Percentiles rank a stretch among this genome's conserved stretches.
These are phyloP conservation scores for Zaprionus obscuricornis DNA, from an alignment of 2,888 invertebrate genomes.

Conservation along the genomic window DNA sequence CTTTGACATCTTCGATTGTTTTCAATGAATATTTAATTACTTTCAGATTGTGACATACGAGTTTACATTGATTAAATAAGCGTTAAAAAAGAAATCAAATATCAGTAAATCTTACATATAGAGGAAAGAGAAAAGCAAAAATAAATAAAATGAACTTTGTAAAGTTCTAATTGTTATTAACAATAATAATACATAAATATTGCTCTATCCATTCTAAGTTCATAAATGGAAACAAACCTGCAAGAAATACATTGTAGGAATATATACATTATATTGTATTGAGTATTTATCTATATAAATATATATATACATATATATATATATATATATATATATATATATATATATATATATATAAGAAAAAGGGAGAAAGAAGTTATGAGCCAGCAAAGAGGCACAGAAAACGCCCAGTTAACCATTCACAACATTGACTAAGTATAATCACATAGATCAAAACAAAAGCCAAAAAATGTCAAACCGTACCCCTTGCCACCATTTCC, in stretches of 20 bases:
- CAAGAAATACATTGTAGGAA: too few relatives aligned
- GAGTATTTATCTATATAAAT: conserved; percentile 22
- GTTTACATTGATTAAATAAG: conserved; percentile 47
- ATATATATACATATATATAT: conserved; percentile 16
- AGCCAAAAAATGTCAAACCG: conserved; percentile 19
- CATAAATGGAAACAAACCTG: too few relatives aligned
- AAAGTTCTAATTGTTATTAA: neutral
- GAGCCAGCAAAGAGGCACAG: conserved; percentile 14
- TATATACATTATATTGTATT: too few relatives aligned
- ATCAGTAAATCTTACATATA: neutral
- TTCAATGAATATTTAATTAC: conserved; percentile 45
- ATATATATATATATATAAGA: too few relatives aligned
- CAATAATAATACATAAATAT: neutral
- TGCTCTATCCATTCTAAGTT: too few relatives aligned
- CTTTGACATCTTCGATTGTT: too few relatives aligned
- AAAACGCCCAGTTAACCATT: conserved; percentile 52
- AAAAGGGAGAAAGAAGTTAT: neutral
- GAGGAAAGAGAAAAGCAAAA: neutral
- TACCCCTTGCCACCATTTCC: neutral
- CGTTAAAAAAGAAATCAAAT: conserved; percentile 16
- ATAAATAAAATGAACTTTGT: neutral
- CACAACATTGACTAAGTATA: conserved; percentile 24
- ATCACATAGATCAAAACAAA: conserved; percentile 33
- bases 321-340: conserved; percentile 31
- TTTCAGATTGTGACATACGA: conserved; percentile 25